Evolutionary conservation across 2,797 vertebrate genomes (phyloP).

Genomic region (Valencia hispanica): DNA sequence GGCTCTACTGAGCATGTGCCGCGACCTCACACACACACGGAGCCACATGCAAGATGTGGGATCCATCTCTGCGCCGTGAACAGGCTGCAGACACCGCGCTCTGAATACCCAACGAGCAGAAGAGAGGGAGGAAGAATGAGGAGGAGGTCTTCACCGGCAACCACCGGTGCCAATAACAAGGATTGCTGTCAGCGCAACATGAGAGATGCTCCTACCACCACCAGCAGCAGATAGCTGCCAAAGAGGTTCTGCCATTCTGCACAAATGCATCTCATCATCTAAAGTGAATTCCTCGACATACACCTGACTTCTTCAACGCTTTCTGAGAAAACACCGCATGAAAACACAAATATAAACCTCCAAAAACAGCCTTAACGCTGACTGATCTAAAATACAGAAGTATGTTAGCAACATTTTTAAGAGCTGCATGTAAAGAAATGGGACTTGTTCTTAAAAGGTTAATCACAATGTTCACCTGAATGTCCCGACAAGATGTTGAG

Average conservation of each 20-base stretch:
- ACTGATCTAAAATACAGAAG: background rate
- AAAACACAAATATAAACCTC: background rate
- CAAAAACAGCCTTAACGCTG: background rate
- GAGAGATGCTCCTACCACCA: slow-evolving; percentile 23
- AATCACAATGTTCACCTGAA: background rate
- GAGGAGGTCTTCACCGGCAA: slow-evolving; percentile 62
- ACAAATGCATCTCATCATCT: background rate
- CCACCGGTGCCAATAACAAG: slow-evolving; percentile 44
- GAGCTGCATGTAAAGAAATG: no score
- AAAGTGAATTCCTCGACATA: background rate
- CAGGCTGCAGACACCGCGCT: slow-evolving; percentile 76
- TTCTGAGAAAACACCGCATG: background rate
- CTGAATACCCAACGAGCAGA: slow-evolving; percentile 80
- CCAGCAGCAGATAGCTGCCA: background rate
- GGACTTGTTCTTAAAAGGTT: no score
- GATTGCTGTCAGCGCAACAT: slow-evolving; percentile 59
- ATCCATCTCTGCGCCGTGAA: slow-evolving; percentile 78
- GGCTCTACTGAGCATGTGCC: slow-evolving; percentile 97
- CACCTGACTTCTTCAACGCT: background rate
- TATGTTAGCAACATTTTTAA: no score
- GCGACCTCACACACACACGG: slow-evolving; percentile 83
- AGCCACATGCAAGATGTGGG: slow-evolving; percentile 77
- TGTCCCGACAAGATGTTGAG: background rate
- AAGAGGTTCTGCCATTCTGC: background rate
- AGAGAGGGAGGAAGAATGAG: slow-evolving; percentile 40